Evolutionary conservation across 64 coral and sea anemone species (phyloP).

Genomic region (Stichodactyla helianthus): DNA sequence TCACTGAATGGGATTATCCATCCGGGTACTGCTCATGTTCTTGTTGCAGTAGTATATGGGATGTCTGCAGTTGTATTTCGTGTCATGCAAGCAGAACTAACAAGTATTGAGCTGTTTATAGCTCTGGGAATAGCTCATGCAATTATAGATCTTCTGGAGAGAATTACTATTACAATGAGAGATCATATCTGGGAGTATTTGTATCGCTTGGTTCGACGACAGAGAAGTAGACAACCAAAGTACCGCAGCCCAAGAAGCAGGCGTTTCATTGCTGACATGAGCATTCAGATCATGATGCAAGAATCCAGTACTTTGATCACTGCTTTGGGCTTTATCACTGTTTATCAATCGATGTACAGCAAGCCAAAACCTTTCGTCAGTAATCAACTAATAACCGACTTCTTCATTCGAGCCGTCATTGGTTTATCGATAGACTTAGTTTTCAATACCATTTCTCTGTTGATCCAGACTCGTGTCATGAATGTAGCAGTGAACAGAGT

Average conservation of each 20-base stretch:
- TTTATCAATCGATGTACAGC: constrained; percentile 29
- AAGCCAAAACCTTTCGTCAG: neutral
- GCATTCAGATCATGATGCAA: too few species aligned
- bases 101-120: constrained; percentile 40
- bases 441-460: too few species aligned
- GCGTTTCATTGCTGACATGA: constrained; percentile 32
- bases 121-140: too few species aligned
- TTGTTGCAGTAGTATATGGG: constrained; percentile 42
- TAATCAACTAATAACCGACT: constrained; percentile 7
- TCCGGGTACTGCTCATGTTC: constrained; percentile 44
- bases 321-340: constrained; percentile 9
- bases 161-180: constrained; percentile 68
- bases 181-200: constrained; percentile 1
- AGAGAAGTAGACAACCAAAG: too few species aligned
- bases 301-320: neutral
- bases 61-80: constrained; percentile 60
- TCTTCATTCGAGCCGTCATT: constrained; percentile 13
- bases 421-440: constrained; percentile 36
- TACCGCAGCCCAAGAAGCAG: too few species aligned
- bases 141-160: constrained; percentile 12
- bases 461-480: too few species aligned
- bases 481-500: too few species aligned
- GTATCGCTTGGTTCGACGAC: too few species aligned
- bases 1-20: constrained; percentile 35
- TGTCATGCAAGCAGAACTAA: constrained; percentile 72